Base-by-base conservation (phyloP, 2,888 invertebrate species). In the Schrankia costaestrigalis region DNA sequence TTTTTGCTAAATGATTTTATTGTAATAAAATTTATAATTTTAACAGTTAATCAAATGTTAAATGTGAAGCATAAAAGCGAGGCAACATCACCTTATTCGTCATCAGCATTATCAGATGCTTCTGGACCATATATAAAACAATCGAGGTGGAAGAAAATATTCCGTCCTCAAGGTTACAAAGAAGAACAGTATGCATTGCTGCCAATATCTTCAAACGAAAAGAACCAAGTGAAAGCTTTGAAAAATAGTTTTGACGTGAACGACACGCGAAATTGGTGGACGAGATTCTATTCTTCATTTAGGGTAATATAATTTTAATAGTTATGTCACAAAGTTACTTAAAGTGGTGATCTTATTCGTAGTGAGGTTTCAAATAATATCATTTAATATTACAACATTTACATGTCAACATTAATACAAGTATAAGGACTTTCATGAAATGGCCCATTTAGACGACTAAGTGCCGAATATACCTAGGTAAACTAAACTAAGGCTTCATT, bases 191-290 rank as follows among this genome's bases (percentile, higher is more conserved):
- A 55, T 19, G 66, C 63, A 0, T 54, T 83, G 9, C 58, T 85
- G 0, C 84, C 84, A 2, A 50, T 73, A 18, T 63, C 63, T 10
- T 38, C 47, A 0, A 63, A 64, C 17, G 41, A 61, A 31, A 63
- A 55, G 15, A 35, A 52, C 17, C 17, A 47, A 30, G 35, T 39
- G 0, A 58, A 54, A 12, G 24, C 50, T 9, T 5, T 35, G 0
- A 57, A 54, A 10, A 47, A 52, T 23, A 33, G 19, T 1, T 7
- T 35, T 0, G 40, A 38, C 8, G 11, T 27, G 9, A 26, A 31
- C 0, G 63, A 60, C 13, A 29, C 49, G 4, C 70, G 51, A 19
- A 74, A 79, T 46, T 84, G 85, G 85, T 85, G 85, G 85, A 52
- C 46, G 11, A 69, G 71, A 58, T 84, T 72, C 43, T 65, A 62